Evolutionary conservation across 2,888 invertebrate species (phyloP).

Genomic region (Carabus problematicus): DNA sequence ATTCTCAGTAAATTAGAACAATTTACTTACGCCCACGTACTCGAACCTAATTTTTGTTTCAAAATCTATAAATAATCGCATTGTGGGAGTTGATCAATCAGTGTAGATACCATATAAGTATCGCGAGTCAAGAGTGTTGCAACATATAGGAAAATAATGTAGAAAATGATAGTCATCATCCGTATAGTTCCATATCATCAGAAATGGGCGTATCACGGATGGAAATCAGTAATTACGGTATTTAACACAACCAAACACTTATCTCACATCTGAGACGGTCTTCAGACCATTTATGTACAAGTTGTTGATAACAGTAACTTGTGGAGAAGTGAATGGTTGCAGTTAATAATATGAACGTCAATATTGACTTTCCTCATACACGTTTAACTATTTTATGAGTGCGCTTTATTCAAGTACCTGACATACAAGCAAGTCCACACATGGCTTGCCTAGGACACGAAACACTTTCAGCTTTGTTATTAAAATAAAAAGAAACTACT

Average conservation of each 20-base stretch:
- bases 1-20: too few relatives aligned
- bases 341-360: constrained; percentile 21
- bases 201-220: constrained; percentile 27
- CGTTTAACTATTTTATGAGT: constrained; percentile 25
- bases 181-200: constrained; percentile 2
- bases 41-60: too few relatives aligned
- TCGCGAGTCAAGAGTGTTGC: constrained; percentile 3
- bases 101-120: constrained; percentile 23
- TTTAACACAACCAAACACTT: constrained; percentile 20
- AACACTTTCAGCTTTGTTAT: too few relatives aligned
- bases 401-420: not conserved
- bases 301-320: constrained; percentile 28
- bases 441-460: not conserved
- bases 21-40: too few relatives aligned
- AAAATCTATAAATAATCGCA: constrained; percentile 3
- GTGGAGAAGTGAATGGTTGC: not conserved
- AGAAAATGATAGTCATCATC: constrained; percentile 1
- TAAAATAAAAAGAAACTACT: too few relatives aligned
- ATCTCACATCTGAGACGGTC: constrained; percentile 19
- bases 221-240: constrained; percentile 34
- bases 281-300: constrained; percentile 20
- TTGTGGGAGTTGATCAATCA: constrained; percentile 22
- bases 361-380: constrained; percentile 26
- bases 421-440: too few relatives aligned
- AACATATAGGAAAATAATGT: not conserved